Percentiles rank a stretch among this genome's conserved stretches.
Conservation (phyloP, 2,113 vertebrate genomes). For the Speoplatyrhinus poulsoni region DNA sequence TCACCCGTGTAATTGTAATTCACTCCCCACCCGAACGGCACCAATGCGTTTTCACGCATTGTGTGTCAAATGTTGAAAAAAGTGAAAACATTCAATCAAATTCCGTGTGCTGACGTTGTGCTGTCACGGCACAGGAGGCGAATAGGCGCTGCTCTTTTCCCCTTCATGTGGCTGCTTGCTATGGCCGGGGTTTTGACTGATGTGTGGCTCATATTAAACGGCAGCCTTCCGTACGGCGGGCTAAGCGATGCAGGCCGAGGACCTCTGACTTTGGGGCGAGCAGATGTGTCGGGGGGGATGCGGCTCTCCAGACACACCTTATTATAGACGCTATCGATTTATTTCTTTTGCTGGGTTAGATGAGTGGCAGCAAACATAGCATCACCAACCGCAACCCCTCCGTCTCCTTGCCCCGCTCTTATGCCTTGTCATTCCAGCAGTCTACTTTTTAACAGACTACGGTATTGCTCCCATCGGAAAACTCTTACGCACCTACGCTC, state of each 20-base stretch:
- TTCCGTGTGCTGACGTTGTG: constrained; percentile 32
- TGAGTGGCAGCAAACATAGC: constrained; percentile 55
- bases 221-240: constrained; percentile 61
- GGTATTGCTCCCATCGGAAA: too few relatives aligned
- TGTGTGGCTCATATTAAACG: constrained; percentile 68
- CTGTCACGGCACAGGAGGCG: constrained; percentile 4
- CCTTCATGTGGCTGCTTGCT: constrained; percentile 54
- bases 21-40: constrained; percentile 22
- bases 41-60: constrained; percentile 17
- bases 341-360: constrained; percentile 30
- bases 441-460: background rate
- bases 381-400: background rate
- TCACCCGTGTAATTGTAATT: constrained; percentile 60
- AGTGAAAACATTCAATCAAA: constrained; percentile 23
- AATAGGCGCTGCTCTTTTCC: constrained; percentile 49
- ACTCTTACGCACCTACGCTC: background rate
- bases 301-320: constrained; percentile 39
- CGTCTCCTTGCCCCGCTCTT: background rate
- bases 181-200: constrained; percentile 52
- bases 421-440: background rate
- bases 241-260: constrained; percentile 62
- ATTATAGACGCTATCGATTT: constrained; percentile 66
- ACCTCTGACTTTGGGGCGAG: constrained; percentile 60
- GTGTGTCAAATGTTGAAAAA: constrained; percentile 31
- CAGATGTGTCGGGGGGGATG: constrained; percentile 57